A percentile compares a stretch with the other conserved stretches of the same genome.
Evolutionary conservation across 2,113 vertebrate species (phyloP).

Genomic region (Osmerus eperlanus): DNA sequence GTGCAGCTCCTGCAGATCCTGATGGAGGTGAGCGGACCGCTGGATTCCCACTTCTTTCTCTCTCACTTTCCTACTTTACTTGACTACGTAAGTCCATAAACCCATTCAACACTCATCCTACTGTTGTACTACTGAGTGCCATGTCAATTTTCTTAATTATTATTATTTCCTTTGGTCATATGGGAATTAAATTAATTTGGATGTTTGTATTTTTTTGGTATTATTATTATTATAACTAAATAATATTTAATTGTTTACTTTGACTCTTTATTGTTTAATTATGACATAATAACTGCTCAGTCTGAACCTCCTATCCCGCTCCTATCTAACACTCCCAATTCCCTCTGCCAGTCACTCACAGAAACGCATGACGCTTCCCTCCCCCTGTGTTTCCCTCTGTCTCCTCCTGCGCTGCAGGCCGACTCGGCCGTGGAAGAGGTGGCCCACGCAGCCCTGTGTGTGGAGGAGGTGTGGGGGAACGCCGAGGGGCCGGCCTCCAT

Average conservation of each 20-base stretch:
- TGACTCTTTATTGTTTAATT: not conserved
- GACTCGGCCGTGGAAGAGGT: slow-evolving; percentile 85
- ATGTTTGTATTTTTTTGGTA: not conserved
- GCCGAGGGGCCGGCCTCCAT: slow-evolving; percentile 87
- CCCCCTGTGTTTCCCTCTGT: not conserved
- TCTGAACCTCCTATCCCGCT: no score
- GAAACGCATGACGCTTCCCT: not conserved
- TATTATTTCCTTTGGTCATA: no score
- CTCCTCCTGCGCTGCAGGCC: slow-evolving; percentile 66
- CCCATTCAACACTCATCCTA: no score
- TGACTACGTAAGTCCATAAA: not conserved
- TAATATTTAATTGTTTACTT: not conserved
- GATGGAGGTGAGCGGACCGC: slow-evolving; percentile 82
- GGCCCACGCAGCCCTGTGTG: slow-evolving; percentile 73
- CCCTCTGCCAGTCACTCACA: no score
- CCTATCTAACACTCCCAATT: not conserved
- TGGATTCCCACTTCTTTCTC: no score
- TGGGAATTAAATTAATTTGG: not conserved
- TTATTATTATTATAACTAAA: no score
- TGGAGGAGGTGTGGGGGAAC: slow-evolving; percentile 85
- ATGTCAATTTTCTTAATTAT: no score
- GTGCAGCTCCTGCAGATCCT: slow-evolving; percentile 88
- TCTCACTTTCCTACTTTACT: not conserved
- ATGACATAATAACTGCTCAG: no score
- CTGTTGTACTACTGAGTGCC: no score